A percentile compares a stretch with the other conserved stretches of the same genome.
These are phyloP conservation scores for Opisthograptis luteolata DNA, from an alignment of 2,888 invertebrate species.

Conservation along the genomic window DNA sequence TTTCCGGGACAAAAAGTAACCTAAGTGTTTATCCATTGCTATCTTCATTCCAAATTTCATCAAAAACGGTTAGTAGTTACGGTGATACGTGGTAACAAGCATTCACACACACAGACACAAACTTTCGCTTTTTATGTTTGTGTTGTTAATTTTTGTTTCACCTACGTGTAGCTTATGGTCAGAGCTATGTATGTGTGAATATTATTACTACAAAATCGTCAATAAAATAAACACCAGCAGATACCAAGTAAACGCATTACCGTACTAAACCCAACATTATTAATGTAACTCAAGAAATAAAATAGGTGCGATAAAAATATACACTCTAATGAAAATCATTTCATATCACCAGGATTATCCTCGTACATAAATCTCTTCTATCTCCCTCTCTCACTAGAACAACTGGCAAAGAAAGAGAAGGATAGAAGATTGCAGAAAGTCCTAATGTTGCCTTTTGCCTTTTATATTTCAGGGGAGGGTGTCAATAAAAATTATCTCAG, in stretches of 20 bases:
- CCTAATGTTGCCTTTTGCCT: conserved; percentile 3
- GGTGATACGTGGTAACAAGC: too few species aligned
- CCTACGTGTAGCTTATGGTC: too few species aligned
- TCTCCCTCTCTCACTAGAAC: conserved; percentile 13
- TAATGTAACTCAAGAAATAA: conserved; percentile 20
- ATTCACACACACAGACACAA: too few species aligned
- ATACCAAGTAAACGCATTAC: not conserved
- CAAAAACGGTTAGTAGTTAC: too few species aligned
- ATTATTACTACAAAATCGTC: too few species aligned
- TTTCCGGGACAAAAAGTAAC: too few species aligned
- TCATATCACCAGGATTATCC: conserved; percentile 16
- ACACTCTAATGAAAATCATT: conserved; percentile 30
- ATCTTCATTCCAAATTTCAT: too few species aligned
- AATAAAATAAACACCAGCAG: not conserved
- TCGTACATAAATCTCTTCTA: conserved; percentile 15
- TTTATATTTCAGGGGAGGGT: conserved; percentile 19
- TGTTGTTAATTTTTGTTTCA: too few species aligned
- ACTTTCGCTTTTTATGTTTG: too few species aligned
- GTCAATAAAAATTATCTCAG: conserved; percentile 36
- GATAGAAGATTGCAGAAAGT: conserved; percentile 3
- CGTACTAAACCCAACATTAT: conserved; percentile 1
- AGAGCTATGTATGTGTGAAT: too few species aligned
- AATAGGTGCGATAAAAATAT: conserved; percentile 28
- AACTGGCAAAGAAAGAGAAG: conserved; percentile 3
- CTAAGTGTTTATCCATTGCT: too few species aligned